Conservation (phyloP, 1,140 invertebrate species). For the Sarcophaga peregrina region DNA sequence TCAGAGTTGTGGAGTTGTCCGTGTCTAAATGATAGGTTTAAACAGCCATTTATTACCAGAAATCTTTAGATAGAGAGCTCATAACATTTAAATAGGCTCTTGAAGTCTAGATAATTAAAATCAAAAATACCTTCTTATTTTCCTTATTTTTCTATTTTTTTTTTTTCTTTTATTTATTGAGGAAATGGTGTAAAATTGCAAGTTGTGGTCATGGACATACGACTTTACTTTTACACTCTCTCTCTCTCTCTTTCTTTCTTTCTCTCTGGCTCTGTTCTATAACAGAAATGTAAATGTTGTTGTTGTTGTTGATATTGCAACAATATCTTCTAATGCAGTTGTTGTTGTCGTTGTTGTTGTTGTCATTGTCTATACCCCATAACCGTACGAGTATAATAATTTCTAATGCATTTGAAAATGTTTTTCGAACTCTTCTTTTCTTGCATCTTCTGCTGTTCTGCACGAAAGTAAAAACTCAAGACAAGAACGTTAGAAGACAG, state of each 20-base stretch:
- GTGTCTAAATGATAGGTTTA: no score
- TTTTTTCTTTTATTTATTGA: neutral
- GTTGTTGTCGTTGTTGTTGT: constrained; percentile 39
- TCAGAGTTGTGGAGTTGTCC: no score
- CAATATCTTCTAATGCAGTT: neutral
- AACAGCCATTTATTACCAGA: no score
- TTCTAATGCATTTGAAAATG: constrained; percentile 1
- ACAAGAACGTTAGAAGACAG: constrained; percentile 2
- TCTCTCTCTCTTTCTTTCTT: neutral
- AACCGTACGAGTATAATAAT: neutral
- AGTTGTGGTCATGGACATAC: constrained; percentile 38
- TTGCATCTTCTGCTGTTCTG: neutral
- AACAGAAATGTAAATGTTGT: constrained; percentile 1
- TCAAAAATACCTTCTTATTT: no score
- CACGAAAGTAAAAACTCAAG: constrained; percentile 35
- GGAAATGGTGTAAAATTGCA: constrained; percentile 2
- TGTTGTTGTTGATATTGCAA: constrained; percentile 24
- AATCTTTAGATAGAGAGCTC: no score
- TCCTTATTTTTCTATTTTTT: no score
- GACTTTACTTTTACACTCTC: neutral
- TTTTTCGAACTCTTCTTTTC: neutral
- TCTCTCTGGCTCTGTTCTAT: constrained; percentile 6
- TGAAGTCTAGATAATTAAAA: no score
- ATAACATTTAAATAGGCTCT: no score
- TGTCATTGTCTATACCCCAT: constrained; percentile 41